Base-by-base conservation (phyloP, 1,140 invertebrate species). In the Dreissena rostriformis region DNA sequence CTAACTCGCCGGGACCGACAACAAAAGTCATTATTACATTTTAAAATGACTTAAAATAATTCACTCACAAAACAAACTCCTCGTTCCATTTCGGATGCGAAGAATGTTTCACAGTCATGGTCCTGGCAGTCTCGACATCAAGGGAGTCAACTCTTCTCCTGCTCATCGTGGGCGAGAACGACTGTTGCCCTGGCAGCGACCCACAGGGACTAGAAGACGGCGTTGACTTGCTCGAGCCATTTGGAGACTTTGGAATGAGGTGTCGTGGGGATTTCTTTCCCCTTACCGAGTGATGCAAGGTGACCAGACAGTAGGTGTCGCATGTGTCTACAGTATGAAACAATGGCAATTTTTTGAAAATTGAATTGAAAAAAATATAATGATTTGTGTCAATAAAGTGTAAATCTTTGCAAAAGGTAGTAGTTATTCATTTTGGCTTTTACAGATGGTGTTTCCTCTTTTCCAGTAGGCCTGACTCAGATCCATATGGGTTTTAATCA, bases 31-130 rank as follows among this genome's bases (percentile, higher is more conserved):
- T 39, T 39, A 39, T 39, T 39, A 39, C 39, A 39, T 39, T 39
- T 39, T 39, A 12, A 61, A 61, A 61, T 6, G 12, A 61, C 17
- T 4, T 6, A 51, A 28, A 29, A 29, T 0, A 55, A 5, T 0
- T 39, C 11, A 88, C 87, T 85, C 86, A 91, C 90, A 91, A 52
- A 24, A 77, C 57, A 73, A 91, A 89, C 19, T 88, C 86, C 51
- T 91, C 88, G 78, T 91, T 89, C 90, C 90, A 91, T 71, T 89
- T 87, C 0, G 88, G 87, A 28, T 86, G 63, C 6, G 72, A 53
- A 0, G 68, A 79, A 19, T 82, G 68, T 57, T 86, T 88, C 14
- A 86, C 82, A 17, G 84, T 78, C n/a, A 80, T 82, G 15, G 89
- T 87, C 81, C 7, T 81, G 55, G 26, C 63, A 26, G 65, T 84